Conservation (phyloP, 2,113 vertebrate genomes). For the Sinocyclocheilus anshuiensis region DNA sequence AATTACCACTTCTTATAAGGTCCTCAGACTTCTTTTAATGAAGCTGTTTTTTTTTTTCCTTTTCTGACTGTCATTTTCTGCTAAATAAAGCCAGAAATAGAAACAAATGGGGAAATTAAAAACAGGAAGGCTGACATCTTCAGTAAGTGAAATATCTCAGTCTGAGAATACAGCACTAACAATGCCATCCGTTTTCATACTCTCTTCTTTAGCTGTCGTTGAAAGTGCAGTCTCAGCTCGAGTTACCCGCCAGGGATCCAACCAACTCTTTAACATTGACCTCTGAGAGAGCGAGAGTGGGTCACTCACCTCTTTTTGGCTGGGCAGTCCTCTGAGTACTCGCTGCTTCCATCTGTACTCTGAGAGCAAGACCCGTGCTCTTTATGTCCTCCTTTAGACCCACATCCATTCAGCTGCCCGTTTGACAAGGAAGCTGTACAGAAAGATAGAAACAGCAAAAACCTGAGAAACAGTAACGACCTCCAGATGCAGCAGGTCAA, state of each 20-base stretch:
- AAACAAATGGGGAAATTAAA: not conserved
- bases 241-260: not conserved
- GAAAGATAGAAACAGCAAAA: not conserved
- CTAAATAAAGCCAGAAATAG: constrained; percentile 48
- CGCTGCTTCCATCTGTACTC: constrained; percentile 86
- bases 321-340: constrained; percentile 91
- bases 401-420: constrained; percentile 89
- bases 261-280: not conserved
- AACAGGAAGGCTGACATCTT: not conserved
- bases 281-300: constrained; percentile 3
- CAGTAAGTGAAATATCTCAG: not conserved
- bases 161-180: not conserved
- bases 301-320: constrained; percentile 91
- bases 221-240: not conserved
- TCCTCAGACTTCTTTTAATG: constrained; percentile 37
- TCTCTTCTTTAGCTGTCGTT: not conserved
- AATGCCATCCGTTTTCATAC: not conserved
- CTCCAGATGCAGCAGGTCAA: not conserved
- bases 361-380: constrained; percentile 87
- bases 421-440: constrained; percentile 87
- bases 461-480: not conserved
- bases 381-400: constrained; percentile 88
- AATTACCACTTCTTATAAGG: constrained; percentile 55
- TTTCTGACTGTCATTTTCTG: constrained; percentile 46
- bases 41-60: constrained; percentile 40